Evolutionary conservation across 2,797 vertebrate genomes (phyloP).

Genomic region (Peromyscus nudipes): DNA sequence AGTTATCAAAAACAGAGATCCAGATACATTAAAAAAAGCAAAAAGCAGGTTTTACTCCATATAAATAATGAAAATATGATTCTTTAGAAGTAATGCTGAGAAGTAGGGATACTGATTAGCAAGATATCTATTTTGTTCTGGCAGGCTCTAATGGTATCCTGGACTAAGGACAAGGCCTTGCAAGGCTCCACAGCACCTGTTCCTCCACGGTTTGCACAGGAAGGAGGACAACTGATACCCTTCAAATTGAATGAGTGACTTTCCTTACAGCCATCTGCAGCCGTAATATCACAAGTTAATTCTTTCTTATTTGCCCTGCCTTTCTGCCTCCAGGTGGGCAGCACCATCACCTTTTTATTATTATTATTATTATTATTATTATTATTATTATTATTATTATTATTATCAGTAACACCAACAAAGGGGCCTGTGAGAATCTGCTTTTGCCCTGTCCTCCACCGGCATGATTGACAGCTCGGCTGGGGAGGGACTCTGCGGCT

Average conservation of each 20-base stretch:
- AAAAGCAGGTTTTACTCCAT: not conserved
- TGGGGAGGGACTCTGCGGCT: conserved; percentile 67
- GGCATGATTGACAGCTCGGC: conserved; percentile 80
- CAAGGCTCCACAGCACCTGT: not conserved
- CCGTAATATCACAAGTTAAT: not conserved
- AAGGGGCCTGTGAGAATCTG: not conserved
- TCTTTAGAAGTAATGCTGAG: not conserved
- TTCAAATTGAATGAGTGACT: conserved; percentile 23
- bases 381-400: too few species aligned
- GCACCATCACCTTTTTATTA: not conserved
- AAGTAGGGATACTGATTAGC: not conserved
- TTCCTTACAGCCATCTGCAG: not conserved
- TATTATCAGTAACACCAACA: not conserved
- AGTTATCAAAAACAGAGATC: conserved; percentile 22
- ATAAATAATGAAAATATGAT: not conserved
- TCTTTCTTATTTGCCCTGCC: conserved; percentile 31
- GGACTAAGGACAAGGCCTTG: not conserved
- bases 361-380: not conserved
- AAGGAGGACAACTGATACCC: not conserved
- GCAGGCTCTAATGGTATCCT: not conserved
- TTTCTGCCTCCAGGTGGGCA: not conserved
- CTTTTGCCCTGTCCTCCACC: not conserved
- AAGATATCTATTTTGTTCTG: not conserved
- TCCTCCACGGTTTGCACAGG: not conserved
- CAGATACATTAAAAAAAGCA: not conserved